A percentile compares a stretch with the other conserved stretches of the same genome.
Conservation (phyloP, 2,113 vertebrate species). For the Argyrosomus japonicus region DNA sequence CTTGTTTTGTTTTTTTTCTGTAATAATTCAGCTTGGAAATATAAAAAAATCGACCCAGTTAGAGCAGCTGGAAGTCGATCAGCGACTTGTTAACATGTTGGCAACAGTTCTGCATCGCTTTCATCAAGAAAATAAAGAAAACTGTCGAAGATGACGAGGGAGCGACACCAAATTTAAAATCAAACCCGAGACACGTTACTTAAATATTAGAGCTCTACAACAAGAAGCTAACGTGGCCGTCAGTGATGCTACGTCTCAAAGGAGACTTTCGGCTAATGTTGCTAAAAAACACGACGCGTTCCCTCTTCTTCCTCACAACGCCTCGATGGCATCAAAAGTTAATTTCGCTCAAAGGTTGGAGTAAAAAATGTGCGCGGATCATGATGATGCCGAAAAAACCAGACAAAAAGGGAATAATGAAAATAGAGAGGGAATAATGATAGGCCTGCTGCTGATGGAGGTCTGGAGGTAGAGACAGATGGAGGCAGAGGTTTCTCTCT, state of each 20-base stretch:
- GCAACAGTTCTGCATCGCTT: too few species aligned
- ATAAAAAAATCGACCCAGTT: too few species aligned
- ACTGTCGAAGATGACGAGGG: too few species aligned
- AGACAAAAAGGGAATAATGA: conserved; percentile 74
- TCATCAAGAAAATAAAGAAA: too few species aligned
- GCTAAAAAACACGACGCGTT: conserved; percentile 38
- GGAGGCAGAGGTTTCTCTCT: conserved; percentile 58
- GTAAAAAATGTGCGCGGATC: conserved; percentile 49
- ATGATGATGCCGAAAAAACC: conserved; percentile 53
- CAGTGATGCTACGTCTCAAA: conserved; percentile 9
- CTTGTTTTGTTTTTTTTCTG: too few species aligned
- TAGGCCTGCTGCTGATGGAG: conserved; percentile 61
- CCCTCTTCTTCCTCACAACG: conserved; percentile 26
- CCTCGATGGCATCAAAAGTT: conserved; percentile 44
- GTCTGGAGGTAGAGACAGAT: conserved; percentile 69
- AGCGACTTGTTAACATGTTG: too few species aligned
- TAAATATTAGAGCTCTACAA: too few species aligned
- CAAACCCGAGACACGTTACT: too few species aligned
- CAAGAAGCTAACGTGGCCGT: background rate
- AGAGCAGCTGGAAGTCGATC: too few species aligned
- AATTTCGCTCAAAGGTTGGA: conserved; percentile 46
- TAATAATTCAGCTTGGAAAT: too few species aligned
- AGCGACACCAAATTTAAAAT: too few species aligned
- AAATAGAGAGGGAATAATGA: conserved; percentile 76
- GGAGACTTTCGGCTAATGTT: conserved; percentile 24